A percentile compares a stretch with the other conserved stretches of the same genome.
Conservation (phyloP, 2,113 vertebrate genomes). For the Mesembrinibis cayennensis region DNA sequence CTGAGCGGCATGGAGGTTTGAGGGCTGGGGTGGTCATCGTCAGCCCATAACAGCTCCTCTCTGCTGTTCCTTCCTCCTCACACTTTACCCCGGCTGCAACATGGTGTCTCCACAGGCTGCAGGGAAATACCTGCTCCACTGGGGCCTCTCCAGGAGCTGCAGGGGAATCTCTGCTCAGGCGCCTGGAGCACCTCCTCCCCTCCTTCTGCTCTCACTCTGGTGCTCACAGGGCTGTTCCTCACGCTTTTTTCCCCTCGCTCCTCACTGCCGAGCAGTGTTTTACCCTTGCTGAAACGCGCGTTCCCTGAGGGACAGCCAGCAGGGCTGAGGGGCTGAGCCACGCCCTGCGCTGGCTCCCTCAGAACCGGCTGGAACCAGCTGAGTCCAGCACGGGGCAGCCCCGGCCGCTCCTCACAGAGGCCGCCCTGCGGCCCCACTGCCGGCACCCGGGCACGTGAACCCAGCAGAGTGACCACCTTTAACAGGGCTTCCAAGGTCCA, state of each 20-base stretch:
- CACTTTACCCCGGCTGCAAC: not conserved
- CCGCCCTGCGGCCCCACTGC: not conserved
- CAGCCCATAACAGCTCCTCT: not conserved
- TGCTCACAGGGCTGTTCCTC: not conserved
- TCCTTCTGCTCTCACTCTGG: not conserved
- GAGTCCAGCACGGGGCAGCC: not conserved
- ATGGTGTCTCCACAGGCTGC: not conserved
- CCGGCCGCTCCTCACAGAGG: fast-evolving
- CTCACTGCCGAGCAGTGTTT: not conserved
- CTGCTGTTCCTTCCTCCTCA: not conserved
- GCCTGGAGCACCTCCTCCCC: not conserved
- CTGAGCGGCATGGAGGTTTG: fast-evolving
- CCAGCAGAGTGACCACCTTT: not conserved
- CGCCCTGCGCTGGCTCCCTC: fast-evolving
- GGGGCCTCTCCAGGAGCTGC: not conserved
- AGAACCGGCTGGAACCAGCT: fast-evolving
- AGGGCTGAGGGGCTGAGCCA: not conserved
- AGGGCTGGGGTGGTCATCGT: no score
- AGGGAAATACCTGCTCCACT: not conserved
- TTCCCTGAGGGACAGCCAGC: fast-evolving
- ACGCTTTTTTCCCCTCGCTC: not conserved
- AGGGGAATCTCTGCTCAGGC: not conserved
- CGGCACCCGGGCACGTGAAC: not conserved
- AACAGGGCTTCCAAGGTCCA: not conserved
- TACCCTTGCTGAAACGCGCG: not conserved